Base-by-base conservation (phyloP, 2,113 vertebrate species). In the Callocephalon fimbriatum region DNA sequence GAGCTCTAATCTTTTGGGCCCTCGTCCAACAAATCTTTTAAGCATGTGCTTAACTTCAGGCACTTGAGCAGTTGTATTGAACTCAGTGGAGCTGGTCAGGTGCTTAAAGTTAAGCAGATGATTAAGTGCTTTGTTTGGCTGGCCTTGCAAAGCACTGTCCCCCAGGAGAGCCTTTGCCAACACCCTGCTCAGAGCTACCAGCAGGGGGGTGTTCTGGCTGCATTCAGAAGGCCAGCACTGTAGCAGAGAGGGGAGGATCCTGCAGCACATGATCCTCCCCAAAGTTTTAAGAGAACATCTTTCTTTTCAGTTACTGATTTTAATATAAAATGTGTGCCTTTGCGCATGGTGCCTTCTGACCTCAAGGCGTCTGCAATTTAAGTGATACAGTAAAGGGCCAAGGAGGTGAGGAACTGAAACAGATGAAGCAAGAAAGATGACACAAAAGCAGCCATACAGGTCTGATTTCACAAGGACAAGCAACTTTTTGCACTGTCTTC, bases 41-140 rank as follows among this genome's bases (percentile, higher is more conserved):
- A 96, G 97, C 91, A 80, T 81, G 86, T 83, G 95, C 95, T 95
- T 97, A 94, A 95, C 86, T 97, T 95, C 93, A 97, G 98, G 91
- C 95, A 97, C 53, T 37, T 88, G 95, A 95, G 86, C 9, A 9
- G 92, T 93, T 79, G 86, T 66, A 95, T 73, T 78, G 96, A 96
- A 91, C 86, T 95, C 86, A 79, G n/a, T 59, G 77, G 95, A 92
- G 76, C 76, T 95, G 68, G 86, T 96, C 82, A 95, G 92, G 94
- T 97, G 95, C 97, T 91, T 96, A 95, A 95, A 96, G 92, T 96
- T 96, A 96, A 96, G 94, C 96, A 95, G 76, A 86, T 93, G 95
- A 97, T 97, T 91, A 97, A 96, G 96, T 96, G 96, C 92, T 94
- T 95, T 95, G 88, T 96, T 96, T 96, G 96, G 88, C 96, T 88